Evolutionary conservation across 2,888 invertebrate genomes (phyloP), one percentile per base, ranked within the genome.

Genomic region (Diaperis boleti): DNA sequence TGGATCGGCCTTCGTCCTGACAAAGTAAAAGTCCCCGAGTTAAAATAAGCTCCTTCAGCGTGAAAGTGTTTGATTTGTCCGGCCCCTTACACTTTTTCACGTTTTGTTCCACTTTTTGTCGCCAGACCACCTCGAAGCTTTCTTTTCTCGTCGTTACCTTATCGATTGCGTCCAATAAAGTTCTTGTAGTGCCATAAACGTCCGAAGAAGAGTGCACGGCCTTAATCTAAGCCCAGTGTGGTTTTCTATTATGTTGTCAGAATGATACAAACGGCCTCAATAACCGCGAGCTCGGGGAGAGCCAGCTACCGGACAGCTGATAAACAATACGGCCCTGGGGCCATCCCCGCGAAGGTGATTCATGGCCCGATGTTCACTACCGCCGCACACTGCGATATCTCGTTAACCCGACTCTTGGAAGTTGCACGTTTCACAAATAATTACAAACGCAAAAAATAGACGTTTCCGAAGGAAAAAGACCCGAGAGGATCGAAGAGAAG

Each of bases 171-270:
- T 68, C 61, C 73, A 69, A 74, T 74, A 74, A 73, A 74, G 69
- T 68, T 71, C 69, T 45, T 52, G 64, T 70, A 70, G 73, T 73
- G 74, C 72, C 70, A 69, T 69, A 71, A 74, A 74, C 67, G 70
- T 65, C 65, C 62, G 62, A 73, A 72, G 75, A 74, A 75, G 74
- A 75, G 76, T 74, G 70, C 76, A 67, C 68, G 70, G 74, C 72
- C 72, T 77, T 77, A 78, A 78, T 79, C 78, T 78, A 70, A 71
- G 72, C 75, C 70, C 77, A 74, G 77, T 77, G 77, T 72, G 76
- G 76, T 79, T 81, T 80, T 80, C 79, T 79, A 80, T 81, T 80
- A 81, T 80, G 79, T 79, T 81, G 81, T 81, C 81, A 81, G 76
- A 80, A 79, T 79, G 79, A 80, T 81, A 80, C 79, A 81, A 81